Conservation (phyloP, 2,888 invertebrate species). For the Quadroppia sp. region DNA sequence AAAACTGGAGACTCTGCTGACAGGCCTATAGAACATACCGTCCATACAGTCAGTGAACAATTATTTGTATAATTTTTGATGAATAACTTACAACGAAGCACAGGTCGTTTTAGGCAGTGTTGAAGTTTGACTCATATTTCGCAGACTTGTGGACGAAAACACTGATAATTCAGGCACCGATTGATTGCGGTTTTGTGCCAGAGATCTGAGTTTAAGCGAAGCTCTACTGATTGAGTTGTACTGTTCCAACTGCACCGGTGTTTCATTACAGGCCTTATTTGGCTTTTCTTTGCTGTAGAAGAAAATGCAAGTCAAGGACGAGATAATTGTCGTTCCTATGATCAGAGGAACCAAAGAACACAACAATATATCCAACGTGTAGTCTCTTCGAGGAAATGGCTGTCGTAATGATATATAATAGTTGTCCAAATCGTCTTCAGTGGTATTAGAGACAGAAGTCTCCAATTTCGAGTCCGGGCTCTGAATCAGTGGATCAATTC, state of each 20-base stretch:
- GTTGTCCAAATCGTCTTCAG: slow-evolving; percentile 43
- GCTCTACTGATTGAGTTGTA: slow-evolving; percentile 12
- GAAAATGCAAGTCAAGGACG: slow-evolving; percentile 29
- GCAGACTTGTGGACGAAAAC: neutral
- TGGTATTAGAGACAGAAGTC: neutral
- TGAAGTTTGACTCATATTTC: neutral
- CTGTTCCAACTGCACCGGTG: slow-evolving; percentile 27
- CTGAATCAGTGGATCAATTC: neutral
- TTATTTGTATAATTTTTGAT: neutral
- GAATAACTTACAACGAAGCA: slow-evolving; percentile 6
- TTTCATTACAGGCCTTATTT: slow-evolving; percentile 15
- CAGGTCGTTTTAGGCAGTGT: neutral
- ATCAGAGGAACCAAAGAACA: slow-evolving; percentile 67
- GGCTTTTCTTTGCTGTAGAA: slow-evolving; percentile 25
- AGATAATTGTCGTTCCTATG: slow-evolving; percentile 63
- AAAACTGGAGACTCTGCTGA: slow-evolving; percentile 1
- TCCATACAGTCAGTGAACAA: neutral
- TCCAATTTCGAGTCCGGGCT: neutral
- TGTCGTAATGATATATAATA: slow-evolving; percentile 14
- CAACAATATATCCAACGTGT: slow-evolving; percentile 65
- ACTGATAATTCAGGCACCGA: too few relatives aligned
- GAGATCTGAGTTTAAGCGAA: neutral
- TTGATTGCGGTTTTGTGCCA: slow-evolving; percentile 6
- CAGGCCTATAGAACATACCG: neutral
- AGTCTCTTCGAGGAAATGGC: slow-evolving; percentile 63